A percentile compares a stretch with the other conserved stretches of the same genome.
phyloP scores from a whole-genome alignment of 2,797 vertebrate genomes.

The Lepidocolaptes lacrymiger region DNA sequence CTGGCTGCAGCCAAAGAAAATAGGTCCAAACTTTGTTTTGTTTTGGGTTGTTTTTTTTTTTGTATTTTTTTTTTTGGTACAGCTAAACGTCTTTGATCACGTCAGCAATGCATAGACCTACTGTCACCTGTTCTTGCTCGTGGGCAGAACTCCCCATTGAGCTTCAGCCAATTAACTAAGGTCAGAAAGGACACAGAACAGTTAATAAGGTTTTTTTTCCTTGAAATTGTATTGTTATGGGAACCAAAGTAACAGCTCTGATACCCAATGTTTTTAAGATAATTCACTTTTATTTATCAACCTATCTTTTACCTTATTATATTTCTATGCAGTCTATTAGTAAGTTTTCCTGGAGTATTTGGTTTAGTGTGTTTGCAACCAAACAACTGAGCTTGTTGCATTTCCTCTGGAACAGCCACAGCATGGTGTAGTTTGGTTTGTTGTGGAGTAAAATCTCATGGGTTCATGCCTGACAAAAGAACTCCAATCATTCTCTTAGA shows the following conservation, averaged over 20 bases:
- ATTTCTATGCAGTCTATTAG: background rate
- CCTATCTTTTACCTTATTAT: background rate
- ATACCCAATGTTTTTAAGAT: background rate
- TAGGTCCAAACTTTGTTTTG: background rate
- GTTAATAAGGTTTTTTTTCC: background rate
- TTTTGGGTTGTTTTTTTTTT: background rate
- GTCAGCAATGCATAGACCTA: background rate
- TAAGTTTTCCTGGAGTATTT: constrained; percentile 7
- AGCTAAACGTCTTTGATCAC: background rate
- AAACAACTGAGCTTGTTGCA: background rate
- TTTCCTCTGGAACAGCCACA: background rate
- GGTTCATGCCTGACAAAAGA: background rate
- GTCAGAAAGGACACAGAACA: constrained; percentile 3
- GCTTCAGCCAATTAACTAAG: background rate
- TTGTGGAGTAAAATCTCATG: background rate
- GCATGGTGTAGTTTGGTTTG: background rate
- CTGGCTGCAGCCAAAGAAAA: background rate
- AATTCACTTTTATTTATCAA: constrained; percentile 15
- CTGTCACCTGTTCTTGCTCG: background rate
- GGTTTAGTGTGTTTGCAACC: background rate
- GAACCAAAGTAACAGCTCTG: background rate
- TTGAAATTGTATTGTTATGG: background rate
- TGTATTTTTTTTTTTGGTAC: background rate
- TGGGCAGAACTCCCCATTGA: background rate
- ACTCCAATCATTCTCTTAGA: background rate